Base-by-base conservation (phyloP, 2,797 vertebrate genomes). In the Helostoma temminkii region DNA sequence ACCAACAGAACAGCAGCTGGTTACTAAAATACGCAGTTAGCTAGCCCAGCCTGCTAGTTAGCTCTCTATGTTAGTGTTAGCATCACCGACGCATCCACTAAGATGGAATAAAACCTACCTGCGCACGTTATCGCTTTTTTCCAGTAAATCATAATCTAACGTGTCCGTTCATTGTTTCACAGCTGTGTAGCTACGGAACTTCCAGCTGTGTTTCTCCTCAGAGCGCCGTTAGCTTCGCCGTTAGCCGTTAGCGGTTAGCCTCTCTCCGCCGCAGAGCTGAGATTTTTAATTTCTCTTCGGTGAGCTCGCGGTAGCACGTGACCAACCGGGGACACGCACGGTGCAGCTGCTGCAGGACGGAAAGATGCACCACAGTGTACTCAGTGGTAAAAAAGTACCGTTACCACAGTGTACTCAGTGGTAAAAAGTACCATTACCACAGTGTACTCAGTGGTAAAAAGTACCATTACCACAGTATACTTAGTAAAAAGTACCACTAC, bases 221-320 rank as follows among this genome's bases (percentile, higher is more conserved):
- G 22, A 9, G 45, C 10, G 9, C 59, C 1, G 49, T 32, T 52
- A 53, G 34, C 77, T 71, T 37, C 10, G 42, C 66, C 9, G 49
- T 21, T 70, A 52, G 58, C 69, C 9, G 45, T 19, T 69, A 54
- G 58, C 69, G 9, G 55, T 19, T 74, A 81, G 72, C 69, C 2
- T 43, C 60, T 47, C 24, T 34, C 16, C 18, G 28, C 66, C 43
- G 74, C 71, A 76, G 39, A 42, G 39, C 16, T 6, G 67, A 60
- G 57, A 34, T 30, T 45, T 21, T 60, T 48, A 18, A 49, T 56
- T 62, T 22, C n/a, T 39, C 28, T 0, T 10, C 28, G 24, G 65
- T 47, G 66, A 67, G 71, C 50, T 48, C 50, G 48, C 50, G 3
- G 12, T 37, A 28, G 16, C 83, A 86, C 78, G 80, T 86, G 83